phyloP scores from a whole-genome alignment of 2,888 invertebrate genomes.

The Agrenia bidenticulata region DNA sequence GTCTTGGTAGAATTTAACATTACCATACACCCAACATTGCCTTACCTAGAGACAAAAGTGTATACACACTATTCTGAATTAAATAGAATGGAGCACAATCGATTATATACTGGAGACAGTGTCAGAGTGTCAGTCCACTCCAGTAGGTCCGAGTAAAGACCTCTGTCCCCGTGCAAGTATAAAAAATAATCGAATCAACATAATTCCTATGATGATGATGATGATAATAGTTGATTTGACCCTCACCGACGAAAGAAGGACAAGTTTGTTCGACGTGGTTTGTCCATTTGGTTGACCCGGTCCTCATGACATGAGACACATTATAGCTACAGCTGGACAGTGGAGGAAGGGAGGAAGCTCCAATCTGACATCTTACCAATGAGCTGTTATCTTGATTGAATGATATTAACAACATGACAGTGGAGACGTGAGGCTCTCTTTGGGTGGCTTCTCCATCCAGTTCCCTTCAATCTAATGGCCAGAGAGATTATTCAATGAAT shows the following conservation, averaged over 20 bases:
- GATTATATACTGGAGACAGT: too few relatives aligned
- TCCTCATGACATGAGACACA: too few relatives aligned
- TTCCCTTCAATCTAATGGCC: background rate
- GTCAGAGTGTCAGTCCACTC: too few relatives aligned
- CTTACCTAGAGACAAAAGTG: background rate
- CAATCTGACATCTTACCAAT: conserved; percentile 8
- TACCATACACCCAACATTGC: background rate
- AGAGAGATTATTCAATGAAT: too few relatives aligned
- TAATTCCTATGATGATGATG: conserved; percentile 1
- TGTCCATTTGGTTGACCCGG: too few relatives aligned
- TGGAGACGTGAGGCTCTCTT: conserved; percentile 4
- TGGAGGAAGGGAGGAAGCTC: conserved; percentile 1
- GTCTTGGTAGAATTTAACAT: too few relatives aligned
- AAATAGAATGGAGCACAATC: too few relatives aligned
- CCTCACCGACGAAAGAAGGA: conserved; percentile 1
- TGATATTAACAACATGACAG: conserved; percentile 21
- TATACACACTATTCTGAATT: background rate
- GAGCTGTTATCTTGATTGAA: conserved; percentile 16
- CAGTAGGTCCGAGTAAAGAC: background rate
- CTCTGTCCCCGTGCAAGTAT: background rate
- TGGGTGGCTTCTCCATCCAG: conserved; percentile 11
- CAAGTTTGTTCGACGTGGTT: background rate
- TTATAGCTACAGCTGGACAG: background rate
- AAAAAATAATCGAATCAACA: conserved; percentile 9
- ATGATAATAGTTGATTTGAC: background rate